Base-by-base conservation (phyloP, 1,140 invertebrate genomes). In the Steinernema khuongi region DNA sequence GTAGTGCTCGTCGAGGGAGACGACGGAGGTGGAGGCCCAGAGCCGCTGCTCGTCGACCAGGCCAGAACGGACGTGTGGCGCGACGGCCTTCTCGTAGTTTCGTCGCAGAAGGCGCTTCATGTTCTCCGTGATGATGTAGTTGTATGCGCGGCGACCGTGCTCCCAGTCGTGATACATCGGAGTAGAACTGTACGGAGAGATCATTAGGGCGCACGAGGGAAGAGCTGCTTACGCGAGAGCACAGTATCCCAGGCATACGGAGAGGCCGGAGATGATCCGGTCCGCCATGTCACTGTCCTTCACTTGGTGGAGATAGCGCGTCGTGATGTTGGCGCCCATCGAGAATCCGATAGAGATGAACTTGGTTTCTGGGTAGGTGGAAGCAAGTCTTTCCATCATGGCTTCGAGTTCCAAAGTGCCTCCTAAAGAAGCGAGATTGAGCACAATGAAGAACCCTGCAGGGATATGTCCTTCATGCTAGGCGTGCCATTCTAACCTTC, bases 81-180 rank as follows among this genome's bases (percentile, higher is more conserved):
- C 89, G 14, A 95, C 87, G 60, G 94, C 86, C 41, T 90, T 89
- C 75, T 90, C 88, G 75, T 91, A 90, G 86, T 94, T 92, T 32
- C 90, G 88, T 0, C 92, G 88, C 73, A 96, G 91, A 41, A 94
- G 90, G 79, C 90, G 90, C 73, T 93, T 92, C 80, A 94, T 90
- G 82, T 93, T 93, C 84, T 93, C 92, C 0, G 93, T 94, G 91
- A 96, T 94, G 36, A 92, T 90, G 83, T 93, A 94, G n/a, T 94
- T 87, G 84, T 96, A 96, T 78, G 92, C 90, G 0, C 92, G 90
- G 1, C 92, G 88, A 83, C 94, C 91, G 81, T 93, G 92, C 81
- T 92, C 90, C 92, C 92, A 94, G 80, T 92, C 90, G 18, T 93
- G 86, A 68, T 94, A 86, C 81, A 90, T 90, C 69, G 92, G 90